A percentile compares a stretch with the other conserved stretches of the same genome.
These are phyloP conservation scores for Sylvicapra grimmia DNA, from an alignment of 2,113 vertebrate species.

Conservation along the genomic window DNA sequence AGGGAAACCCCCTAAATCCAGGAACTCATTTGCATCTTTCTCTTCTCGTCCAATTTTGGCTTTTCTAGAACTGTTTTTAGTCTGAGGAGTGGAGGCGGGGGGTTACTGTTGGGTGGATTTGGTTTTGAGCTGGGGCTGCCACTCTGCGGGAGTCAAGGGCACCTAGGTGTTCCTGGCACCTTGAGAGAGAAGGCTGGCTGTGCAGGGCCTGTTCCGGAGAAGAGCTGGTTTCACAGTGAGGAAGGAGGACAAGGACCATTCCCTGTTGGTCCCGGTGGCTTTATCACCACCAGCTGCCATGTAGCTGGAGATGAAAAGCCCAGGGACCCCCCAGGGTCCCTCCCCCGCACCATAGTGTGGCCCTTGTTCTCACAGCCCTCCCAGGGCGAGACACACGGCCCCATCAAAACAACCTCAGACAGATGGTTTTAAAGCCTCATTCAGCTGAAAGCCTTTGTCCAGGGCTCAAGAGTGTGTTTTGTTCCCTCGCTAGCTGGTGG, in stretches of 20 bases:
- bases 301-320: neutral
- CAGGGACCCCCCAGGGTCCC: neutral
- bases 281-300: neutral
- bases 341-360: neutral
- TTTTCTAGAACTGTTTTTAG: neutral
- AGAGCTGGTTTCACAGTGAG: neutral
- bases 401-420: neutral
- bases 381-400: neutral
- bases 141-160: neutral
- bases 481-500: neutral
- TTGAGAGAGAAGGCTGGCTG: neutral
- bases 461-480: neutral
- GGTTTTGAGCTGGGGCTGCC: neutral
- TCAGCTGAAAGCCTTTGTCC: slow-evolving; percentile 26
- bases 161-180: neutral
- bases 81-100: no score
- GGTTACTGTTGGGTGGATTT: neutral
- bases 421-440: slow-evolving; percentile 27
- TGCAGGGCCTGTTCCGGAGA: neutral
- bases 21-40: neutral
- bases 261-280: neutral
- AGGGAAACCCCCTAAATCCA: neutral
- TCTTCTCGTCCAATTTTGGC: neutral
- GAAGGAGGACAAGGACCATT: neutral
- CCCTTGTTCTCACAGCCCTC: neutral